Percentiles rank a stretch among this genome's conserved stretches.
These are phyloP conservation scores for Xylocopa sonorina DNA, from an alignment of 1,140 invertebrate genomes.

Conservation along the genomic window DNA sequence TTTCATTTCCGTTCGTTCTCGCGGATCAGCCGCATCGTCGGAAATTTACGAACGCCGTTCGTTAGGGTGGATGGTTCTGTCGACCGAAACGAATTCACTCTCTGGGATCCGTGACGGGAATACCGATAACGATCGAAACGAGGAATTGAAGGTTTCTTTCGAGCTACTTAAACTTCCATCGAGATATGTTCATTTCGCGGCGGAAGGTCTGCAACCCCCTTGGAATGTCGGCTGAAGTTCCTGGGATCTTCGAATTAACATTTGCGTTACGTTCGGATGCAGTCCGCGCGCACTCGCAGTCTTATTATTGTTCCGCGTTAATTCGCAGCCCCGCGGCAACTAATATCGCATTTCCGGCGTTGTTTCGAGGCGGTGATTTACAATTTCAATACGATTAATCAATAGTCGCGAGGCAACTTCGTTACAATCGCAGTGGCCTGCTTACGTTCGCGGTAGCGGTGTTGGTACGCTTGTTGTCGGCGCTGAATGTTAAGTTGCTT, in stretches of 20 bases:
- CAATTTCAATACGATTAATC: not conserved
- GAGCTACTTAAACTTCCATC: not conserved
- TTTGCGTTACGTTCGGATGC: too few species aligned
- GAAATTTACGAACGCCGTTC: slow-evolving; percentile 54
- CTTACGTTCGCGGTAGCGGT: not conserved
- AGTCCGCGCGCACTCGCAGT: too few species aligned
- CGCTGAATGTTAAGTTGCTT: not conserved
- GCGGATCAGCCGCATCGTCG: slow-evolving; percentile 32
- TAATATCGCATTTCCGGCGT: too few species aligned
- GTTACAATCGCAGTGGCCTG: not conserved
- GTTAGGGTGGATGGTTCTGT: slow-evolving; percentile 31
- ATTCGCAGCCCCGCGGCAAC: not conserved
- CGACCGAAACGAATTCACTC: slow-evolving; percentile 49
- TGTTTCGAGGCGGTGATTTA: not conserved
- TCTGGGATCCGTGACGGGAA: not conserved
- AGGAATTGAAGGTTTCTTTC: not conserved
- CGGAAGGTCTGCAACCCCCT: too few species aligned
- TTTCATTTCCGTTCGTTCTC: not conserved
- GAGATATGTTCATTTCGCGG: too few species aligned
- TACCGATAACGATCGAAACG: not conserved
- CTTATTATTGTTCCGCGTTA: not conserved
- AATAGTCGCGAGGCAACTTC: slow-evolving; percentile 16
- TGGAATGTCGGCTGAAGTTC: too few species aligned
- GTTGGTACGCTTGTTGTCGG: not conserved
- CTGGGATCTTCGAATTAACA: too few species aligned